Base-by-base conservation (phyloP, 2,888 invertebrate genomes). In the Mantis religiosa region DNA sequence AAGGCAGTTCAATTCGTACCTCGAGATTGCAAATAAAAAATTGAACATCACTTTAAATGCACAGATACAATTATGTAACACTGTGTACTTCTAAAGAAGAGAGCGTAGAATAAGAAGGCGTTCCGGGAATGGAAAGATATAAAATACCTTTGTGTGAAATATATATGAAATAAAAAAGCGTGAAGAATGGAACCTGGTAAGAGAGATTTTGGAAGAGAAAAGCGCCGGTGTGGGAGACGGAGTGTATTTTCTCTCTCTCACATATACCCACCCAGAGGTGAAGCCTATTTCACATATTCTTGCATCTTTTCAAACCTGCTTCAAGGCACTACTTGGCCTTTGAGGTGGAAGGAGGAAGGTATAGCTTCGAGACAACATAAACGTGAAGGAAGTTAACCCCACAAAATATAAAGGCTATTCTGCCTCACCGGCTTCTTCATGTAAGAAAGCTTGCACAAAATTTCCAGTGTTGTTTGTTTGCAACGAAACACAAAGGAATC, bases 231-330 rank as follows among this genome's bases (percentile, higher is more conserved):
- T 71, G 20, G 54, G 54, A 71, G 54, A 41, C 41, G n/a, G n/a
- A 41, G 54, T 71, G 20, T 54, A 54, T 15, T 71, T 25, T 71
- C 54, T 71, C 54, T 20, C 54, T 4, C 54, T 71, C 25, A 71
- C 54, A 71, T 20, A 71, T 12, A 41, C 41, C 20, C 20, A 54
- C 54, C 14, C 14, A 54, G 54, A 54, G 20, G 20, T 20, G 20
- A 87, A 90, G 89, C 89, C 89, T 89, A 89, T 89, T 89, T 89
- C 89, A 89, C 89, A 89, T 89, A 83, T 85, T 82, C 89, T 28
- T 89, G 89, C 82, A 89, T 81, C 89, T 89, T 89, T 89, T 89
- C 84, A 41, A 41, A 41, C 12, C 41, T 41, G 41, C 41, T 41
- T 41, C 41, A 89, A 84, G 83, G 41, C 27, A 82, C 84, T 28